Evolutionary conservation across 2,113 vertebrate genomes (phyloP), one percentile per base, ranked within the genome.

Genomic region (Channa maculata): DNA sequence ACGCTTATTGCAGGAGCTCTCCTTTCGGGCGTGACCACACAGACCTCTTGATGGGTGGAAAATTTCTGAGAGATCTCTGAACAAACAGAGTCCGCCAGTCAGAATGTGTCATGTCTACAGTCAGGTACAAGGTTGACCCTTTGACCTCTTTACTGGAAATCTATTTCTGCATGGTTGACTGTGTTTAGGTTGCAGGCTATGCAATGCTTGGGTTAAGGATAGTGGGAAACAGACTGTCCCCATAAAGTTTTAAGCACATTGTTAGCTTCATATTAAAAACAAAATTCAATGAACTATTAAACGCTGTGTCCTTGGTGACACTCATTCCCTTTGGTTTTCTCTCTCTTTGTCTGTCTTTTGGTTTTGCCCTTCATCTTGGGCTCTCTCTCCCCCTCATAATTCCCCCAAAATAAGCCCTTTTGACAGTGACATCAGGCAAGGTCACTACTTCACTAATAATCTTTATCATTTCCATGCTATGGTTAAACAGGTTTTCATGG

Each of bases 381-480:
- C 49, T 63, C 64, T 11, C 8, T 51, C 33, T 2, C 49, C 41
- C 10, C 12, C 6, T 24, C 24, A 24, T 24, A 24, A 11, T 33
- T n/a, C 14, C 41, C 6, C 9, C 13, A 58, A 59, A 69, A 39
- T 62, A 69, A 79, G 46, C 24, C 43, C 50, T 36, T 52, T 61
- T 67, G 66, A 73, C 76, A 62, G 62, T 12, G 64, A 70, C 83
- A 62, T 53, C 68, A 71, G 41, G 65, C 79, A 87, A 88, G 85
- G 90, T 86, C 83, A 79, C 3, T 37, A 46, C 79, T 78, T 71
- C 80, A 50, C 71, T 69, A 51, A 3, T 85, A 84, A 83, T 88
- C 76, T 52, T 8, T 46, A 52, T 75, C 33, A 6, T 82, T 76
- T 89, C 61, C 74, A 65, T 53, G 67, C 76, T 34, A 63, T 12